A percentile compares a stretch with the other conserved stretches of the same genome.
Evolutionary conservation across 2,797 vertebrate genomes (phyloP).

Genomic region (Bovichtus diacanthus): DNA sequence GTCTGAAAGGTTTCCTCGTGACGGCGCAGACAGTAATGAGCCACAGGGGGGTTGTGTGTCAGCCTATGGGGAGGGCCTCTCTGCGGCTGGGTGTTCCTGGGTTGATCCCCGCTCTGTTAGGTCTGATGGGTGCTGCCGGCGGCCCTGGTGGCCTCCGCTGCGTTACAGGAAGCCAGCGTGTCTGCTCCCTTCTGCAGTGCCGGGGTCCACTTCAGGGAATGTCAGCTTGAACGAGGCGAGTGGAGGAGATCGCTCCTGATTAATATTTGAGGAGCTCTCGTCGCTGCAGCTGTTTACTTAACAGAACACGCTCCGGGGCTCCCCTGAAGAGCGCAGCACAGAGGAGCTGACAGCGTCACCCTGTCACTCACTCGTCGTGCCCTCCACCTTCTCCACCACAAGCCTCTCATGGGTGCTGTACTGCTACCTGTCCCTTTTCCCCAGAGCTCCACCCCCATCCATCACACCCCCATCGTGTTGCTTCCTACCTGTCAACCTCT

Average conservation of each 20-base stretch:
- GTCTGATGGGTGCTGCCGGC: constrained; percentile 35
- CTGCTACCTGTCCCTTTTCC: constrained; percentile 54
- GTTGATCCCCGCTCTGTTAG: constrained; percentile 19
- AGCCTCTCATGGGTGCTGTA: constrained; percentile 36
- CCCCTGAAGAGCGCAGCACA: constrained; percentile 63
- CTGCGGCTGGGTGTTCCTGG: not conserved
- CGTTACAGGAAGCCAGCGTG: not conserved
- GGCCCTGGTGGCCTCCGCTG: constrained; percentile 10
- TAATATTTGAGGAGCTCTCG: constrained; percentile 83
- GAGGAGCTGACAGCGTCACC: constrained; percentile 70
- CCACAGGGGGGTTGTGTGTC: constrained; percentile 40
- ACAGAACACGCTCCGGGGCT: constrained; percentile 77
- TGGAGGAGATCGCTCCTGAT: constrained; percentile 69
- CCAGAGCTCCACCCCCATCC: constrained; percentile 48
- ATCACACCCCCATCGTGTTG: constrained; percentile 53
- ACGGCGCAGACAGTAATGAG: constrained; percentile 45
- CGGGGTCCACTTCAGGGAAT: constrained; percentile 54
- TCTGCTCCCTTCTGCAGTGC: constrained; percentile 12
- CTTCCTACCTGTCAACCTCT: constrained; percentile 67
- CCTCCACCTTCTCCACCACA: constrained; percentile 14
- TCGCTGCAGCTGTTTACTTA: constrained; percentile 83
- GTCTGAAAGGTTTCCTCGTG: constrained; percentile 44
- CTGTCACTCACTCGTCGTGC: constrained; percentile 70
- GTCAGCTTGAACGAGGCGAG: constrained; percentile 54
- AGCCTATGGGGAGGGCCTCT: not conserved